A percentile compares a stretch with the other conserved stretches of the same genome.
Evolutionary conservation across 2,888 invertebrate species (phyloP).

Genomic region (Caenorhabditis macrosperma): DNA sequence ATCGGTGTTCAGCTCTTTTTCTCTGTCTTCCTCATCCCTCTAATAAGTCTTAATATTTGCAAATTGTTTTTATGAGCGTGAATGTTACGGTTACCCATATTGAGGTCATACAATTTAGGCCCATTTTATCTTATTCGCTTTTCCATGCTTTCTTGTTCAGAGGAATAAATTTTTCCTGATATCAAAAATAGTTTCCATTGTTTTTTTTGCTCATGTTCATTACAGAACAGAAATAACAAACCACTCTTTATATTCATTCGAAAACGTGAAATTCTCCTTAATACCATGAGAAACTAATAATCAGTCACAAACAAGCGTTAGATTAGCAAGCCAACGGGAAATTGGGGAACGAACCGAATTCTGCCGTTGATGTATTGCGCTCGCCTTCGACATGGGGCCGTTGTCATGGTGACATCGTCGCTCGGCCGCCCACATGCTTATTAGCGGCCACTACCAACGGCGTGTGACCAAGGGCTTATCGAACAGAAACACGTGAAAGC

Average conservation of each 20-base stretch:
- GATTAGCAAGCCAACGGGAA: neutral
- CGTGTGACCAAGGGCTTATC: slow-evolving; percentile 7
- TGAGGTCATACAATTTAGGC: slow-evolving; percentile 26
- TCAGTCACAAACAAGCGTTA: neutral
- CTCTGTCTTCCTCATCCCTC: neutral
- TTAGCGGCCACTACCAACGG: slow-evolving; percentile 3
- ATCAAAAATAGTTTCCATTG: too few species aligned
- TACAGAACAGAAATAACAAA: too few species aligned
- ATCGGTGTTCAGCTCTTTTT: slow-evolving; percentile 40
- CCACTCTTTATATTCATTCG: too few species aligned
- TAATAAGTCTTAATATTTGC: neutral
- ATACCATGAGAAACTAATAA: neutral
- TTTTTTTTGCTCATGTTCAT: too few species aligned
- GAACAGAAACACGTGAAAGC: neutral
- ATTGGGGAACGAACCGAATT: neutral
- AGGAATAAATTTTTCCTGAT: slow-evolving; percentile 19
- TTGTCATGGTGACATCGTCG: slow-evolving; percentile 34
- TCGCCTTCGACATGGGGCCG: slow-evolving; percentile 16
- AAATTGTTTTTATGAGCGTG: slow-evolving; percentile 21
- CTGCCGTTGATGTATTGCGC: neutral
- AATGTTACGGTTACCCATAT: slow-evolving; percentile 29
- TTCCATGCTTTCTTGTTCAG: neutral
- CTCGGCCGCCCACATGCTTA: slow-evolving; percentile 25
- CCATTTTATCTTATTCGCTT: slow-evolving; percentile 4
- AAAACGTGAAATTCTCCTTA: too few species aligned